phyloP scores from a whole-genome alignment of 2,797 vertebrate species.

The Anolis apletophallus region DNA sequence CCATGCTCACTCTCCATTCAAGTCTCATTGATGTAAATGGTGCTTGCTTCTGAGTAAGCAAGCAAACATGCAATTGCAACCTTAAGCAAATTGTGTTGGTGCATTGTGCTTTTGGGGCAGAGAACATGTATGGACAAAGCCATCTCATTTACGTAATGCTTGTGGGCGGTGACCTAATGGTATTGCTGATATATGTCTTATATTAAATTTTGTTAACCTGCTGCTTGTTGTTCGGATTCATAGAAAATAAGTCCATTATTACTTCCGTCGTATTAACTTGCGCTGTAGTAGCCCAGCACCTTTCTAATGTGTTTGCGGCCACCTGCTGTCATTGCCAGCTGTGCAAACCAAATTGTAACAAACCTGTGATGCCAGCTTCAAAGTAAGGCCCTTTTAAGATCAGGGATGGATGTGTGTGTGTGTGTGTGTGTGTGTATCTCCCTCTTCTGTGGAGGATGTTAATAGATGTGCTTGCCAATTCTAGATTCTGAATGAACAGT shows the following conservation, averaged over 20 bases:
- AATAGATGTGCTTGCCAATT: not conserved
- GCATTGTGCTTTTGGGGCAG: not conserved
- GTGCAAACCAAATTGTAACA: slow-evolving; percentile 46
- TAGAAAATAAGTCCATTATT: not conserved
- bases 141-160: not conserved
- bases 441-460: slow-evolving; percentile 3
- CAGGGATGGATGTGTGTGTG: slow-evolving; percentile 1
- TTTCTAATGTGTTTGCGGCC: not conserved
- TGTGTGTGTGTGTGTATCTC: slow-evolving; percentile 27
- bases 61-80: not conserved
- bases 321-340: slow-evolving; percentile 55
- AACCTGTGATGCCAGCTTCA: slow-evolving; percentile 37
- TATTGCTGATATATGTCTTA: not conserved
- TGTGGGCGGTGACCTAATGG: not conserved
- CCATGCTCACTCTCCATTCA: no score
- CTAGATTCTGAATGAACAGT: not conserved
- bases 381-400: not conserved
- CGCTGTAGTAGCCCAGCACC: slow-evolving; percentile 27
- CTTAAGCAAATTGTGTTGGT: not conserved
- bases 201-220: slow-evolving; percentile 17
- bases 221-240: not conserved
- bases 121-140: not conserved
- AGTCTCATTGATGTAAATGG: no score
- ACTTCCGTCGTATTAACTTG: slow-evolving; percentile 24
- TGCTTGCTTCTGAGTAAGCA: not conserved